These are phyloP conservation scores for Meloidogyne floridensis DNA, from an alignment of 1,140 invertebrate genomes.

Conservation along the genomic window DNA sequence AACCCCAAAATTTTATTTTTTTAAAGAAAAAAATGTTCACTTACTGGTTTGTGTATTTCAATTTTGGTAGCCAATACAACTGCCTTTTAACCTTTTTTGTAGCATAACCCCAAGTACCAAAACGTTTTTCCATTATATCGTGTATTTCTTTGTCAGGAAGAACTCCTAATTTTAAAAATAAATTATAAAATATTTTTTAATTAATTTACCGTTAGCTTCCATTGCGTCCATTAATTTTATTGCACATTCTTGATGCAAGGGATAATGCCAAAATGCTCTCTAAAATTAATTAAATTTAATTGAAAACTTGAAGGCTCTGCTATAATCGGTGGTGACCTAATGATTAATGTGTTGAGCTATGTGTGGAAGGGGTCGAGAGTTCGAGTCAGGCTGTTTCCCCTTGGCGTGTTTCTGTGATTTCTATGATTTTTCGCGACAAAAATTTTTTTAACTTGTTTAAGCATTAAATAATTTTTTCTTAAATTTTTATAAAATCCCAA, in stretches of 20 bases:
- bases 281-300: constrained; percentile 35
- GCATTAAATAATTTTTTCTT: constrained; percentile 83
- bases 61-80: constrained; percentile 98
- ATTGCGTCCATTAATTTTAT: constrained; percentile 84
- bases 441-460: constrained; percentile 67
- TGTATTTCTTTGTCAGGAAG: constrained; percentile 87
- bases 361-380: too few species aligned
- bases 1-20: too few species aligned
- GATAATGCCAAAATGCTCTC: constrained; percentile 78
- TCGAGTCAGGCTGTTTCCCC: too few species aligned
- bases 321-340: too few species aligned
- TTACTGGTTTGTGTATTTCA: constrained; percentile 81
- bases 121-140: constrained; percentile 78
- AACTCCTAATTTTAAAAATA: constrained; percentile 72
- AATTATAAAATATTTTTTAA: constrained; percentile 30
- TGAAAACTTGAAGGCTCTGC: not conserved
- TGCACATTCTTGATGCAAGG: constrained; percentile 88
- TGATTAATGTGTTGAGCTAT: too few species aligned
- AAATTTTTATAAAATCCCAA: not conserved
- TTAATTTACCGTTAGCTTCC: constrained; percentile 74
- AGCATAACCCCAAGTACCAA: constrained; percentile 79
- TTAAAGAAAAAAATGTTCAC: not conserved
- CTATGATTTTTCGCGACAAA: too few species aligned
- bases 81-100: constrained; percentile 83
- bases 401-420: too few species aligned